Evolutionary conservation across 2,113 vertebrate species (phyloP).

Genomic region (Leptosomus discolor): DNA sequence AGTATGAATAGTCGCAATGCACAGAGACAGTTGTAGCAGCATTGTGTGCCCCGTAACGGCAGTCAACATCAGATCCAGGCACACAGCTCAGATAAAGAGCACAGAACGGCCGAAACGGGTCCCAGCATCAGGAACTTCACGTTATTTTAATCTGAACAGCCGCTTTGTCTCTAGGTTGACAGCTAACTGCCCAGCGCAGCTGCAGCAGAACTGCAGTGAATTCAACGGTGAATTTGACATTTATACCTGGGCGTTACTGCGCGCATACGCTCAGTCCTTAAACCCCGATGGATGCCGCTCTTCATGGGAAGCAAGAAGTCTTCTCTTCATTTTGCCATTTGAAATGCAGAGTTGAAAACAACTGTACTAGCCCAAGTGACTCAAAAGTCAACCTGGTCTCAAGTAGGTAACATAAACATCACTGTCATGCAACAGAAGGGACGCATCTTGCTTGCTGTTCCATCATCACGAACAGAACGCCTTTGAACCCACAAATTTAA

Average conservation of each 20-base stretch:
- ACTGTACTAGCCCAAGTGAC: not conserved
- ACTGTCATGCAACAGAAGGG: not conserved
- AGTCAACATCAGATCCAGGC: too few species aligned
- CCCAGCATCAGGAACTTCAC: not conserved
- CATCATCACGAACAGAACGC: not conserved
- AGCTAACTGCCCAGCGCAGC: not conserved
- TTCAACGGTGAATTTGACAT: too few species aligned
- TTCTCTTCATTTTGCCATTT: not conserved
- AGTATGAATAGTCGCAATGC: not conserved
- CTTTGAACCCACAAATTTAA: not conserved
- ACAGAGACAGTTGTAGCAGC: not conserved
- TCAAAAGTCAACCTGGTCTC: too few species aligned
- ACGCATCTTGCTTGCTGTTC: too few species aligned
- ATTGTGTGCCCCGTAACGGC: rapidly evolving
- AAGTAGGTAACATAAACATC: too few species aligned
- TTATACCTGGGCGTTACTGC: too few species aligned
- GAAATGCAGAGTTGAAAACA: not conserved
- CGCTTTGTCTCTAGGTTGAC: not conserved
- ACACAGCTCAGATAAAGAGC: rapidly evolving
- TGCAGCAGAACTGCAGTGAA: too few species aligned
- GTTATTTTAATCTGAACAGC: not conserved
- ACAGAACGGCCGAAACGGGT: rapidly evolving
- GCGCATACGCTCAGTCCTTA: too few species aligned
- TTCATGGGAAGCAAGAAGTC: rapidly evolving
- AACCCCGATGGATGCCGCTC: not conserved